These are phyloP conservation scores for Zelostemma sp. DNA, from an alignment of 1,140 invertebrate genomes.

Conservation along the genomic window DNA sequence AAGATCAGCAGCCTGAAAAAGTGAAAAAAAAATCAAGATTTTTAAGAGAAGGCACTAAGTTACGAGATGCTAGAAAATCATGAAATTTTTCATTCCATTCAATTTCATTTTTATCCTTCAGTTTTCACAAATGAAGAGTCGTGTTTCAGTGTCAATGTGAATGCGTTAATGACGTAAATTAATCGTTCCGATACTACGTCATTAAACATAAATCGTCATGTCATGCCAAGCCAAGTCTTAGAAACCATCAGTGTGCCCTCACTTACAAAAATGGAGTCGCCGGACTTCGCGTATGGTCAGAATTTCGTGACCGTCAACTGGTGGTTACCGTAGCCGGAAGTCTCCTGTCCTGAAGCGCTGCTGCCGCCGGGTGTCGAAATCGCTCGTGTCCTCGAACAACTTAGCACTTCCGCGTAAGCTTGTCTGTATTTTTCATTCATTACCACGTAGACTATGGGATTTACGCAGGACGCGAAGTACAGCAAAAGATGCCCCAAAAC, in stretches of 20 bases:
- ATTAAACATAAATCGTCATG: constrained; percentile 27
- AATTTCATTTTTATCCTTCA: no score
- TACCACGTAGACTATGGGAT: constrained; percentile 94
- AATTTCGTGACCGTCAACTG: no score
- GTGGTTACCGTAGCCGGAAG: constrained; percentile 69
- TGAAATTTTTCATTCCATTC: no score
- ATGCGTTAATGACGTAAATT: no score
- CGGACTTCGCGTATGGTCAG: constrained; percentile 61
- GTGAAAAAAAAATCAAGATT: no score
- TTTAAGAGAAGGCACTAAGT: no score
- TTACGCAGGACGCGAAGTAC: constrained; percentile 90
- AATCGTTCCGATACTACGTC: constrained; percentile 33
- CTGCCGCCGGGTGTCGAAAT: constrained; percentile 65
- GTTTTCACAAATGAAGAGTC: no score
- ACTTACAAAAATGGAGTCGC: constrained; percentile 64
- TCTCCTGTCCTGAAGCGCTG: constrained; percentile 62
- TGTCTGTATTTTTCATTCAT: constrained; percentile 95
- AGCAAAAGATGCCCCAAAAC: constrained; percentile 85
- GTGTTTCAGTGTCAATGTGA: no score
- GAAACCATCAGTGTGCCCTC: constrained; percentile 64
- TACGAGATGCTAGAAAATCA: no score
- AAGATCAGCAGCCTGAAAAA: no score
- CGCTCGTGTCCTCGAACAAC: constrained; percentile 64
- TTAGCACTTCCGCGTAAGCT: constrained; percentile 84
- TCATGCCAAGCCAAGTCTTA: constrained; percentile 58